These are phyloP conservation scores for Hirundo rustica DNA, from an alignment of 2,797 vertebrate genomes.

Conservation along the genomic window DNA sequence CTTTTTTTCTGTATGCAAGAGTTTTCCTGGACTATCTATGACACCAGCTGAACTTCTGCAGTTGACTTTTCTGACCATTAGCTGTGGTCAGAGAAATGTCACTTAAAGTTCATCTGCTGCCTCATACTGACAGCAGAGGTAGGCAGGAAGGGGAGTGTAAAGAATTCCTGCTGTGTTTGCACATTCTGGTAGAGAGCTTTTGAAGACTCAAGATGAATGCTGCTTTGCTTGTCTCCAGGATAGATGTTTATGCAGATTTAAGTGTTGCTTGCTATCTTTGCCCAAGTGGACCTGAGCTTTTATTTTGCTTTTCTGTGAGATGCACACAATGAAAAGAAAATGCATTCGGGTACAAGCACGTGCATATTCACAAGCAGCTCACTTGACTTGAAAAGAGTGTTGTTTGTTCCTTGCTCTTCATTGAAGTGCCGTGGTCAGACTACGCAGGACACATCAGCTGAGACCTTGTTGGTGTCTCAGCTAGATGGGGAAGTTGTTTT, in stretches of 20 bases:
- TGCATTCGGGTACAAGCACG: fast-evolving
- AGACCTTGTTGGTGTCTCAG: neutral
- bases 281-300: neutral
- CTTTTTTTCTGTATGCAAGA: neutral
- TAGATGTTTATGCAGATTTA: neutral
- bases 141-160: neutral
- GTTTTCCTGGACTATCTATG: neutral
- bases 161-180: neutral
- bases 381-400: fast-evolving
- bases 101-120: constrained; percentile 55
- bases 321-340: neutral
- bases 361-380: neutral
- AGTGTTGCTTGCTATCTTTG: neutral
- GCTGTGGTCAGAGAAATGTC: constrained; percentile 46
- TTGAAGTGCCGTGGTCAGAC: neutral
- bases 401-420: neutral
- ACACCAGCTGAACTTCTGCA: neutral
- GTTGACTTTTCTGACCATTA: constrained; percentile 8
- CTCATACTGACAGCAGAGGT: neutral
- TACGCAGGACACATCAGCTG: neutral
- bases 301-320: neutral
- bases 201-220: neutral
- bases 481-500: neutral
- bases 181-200: neutral
- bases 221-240: neutral